Evolutionary conservation across 2,888 invertebrate species (phyloP), one percentile per base, ranked within the genome.

Genomic region (Pachliopta kotzebuea): DNA sequence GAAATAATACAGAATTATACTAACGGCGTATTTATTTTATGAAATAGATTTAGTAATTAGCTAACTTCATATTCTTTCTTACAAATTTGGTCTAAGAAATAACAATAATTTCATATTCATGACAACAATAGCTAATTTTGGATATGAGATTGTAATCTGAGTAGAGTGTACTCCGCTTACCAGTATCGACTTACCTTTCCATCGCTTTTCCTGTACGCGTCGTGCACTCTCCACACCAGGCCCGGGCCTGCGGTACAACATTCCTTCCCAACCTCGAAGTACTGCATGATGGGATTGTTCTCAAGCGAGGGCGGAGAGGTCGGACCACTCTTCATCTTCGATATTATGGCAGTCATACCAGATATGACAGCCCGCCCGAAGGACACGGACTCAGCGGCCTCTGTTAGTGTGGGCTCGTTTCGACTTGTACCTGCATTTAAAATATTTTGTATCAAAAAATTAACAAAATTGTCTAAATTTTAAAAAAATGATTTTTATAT

Each of bases 181-280:
- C 37, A 37, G 11, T 45, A 45, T 2, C 21, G 1, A 79, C 94
- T 93, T 84, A 98, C 98, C 96, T 96, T 96, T 73, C 96, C 96
- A 78, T 98, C 98, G 70, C 94, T 95, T 85, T 97, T 97, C 74
- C 97, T 93, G 78, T 95, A 95, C 1, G 96, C 98, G 73, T 98
- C 98, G 83, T 97, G 96, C 69, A 98, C 96, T 78, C 95, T 95
- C 98, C 98, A 98, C 56, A 97, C 94, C 71, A 97, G 93, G 76
- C 98, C 98, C 0, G 98, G 98, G 0, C 98, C 98, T 2, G 95
- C 96, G 66, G 95, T 95, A 64, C 95, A 94, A 62, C 93, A 92
- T 80, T 96, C 96, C 76, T 96, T 95, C 61, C 97, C 96, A 70
- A 98, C 94, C 73, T 97, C 96, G 86, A 96, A 98, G 87, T 95